Percentiles rank a stretch among this genome's conserved stretches.
These are phyloP conservation scores for Lasioglossum pauxillum DNA, from an alignment of 2,888 invertebrate species.

Conservation along the genomic window DNA sequence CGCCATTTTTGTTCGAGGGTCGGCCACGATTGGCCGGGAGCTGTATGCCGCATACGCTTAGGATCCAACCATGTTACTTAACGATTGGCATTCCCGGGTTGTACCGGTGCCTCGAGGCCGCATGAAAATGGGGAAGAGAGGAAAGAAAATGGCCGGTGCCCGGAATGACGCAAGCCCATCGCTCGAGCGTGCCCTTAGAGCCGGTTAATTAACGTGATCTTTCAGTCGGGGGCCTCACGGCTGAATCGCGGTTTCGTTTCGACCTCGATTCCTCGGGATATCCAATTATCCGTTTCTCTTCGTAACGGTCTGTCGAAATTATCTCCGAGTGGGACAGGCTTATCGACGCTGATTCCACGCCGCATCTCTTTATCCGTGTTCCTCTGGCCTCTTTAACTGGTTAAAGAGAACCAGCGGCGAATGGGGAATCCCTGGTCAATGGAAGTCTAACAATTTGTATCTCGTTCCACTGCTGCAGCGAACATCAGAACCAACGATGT, in stretches of 20 bases:
- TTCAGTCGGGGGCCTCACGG: conserved; percentile 36
- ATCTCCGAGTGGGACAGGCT: conserved; percentile 31
- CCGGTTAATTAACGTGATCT: conserved; percentile 59
- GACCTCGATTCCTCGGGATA: conserved; percentile 63
- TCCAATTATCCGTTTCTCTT: conserved; percentile 66
- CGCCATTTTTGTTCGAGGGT: too few species aligned
- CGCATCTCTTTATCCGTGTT: not conserved
- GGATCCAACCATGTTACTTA: not conserved
- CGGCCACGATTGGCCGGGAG: not conserved
- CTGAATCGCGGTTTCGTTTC: conserved; percentile 48
- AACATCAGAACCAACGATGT: not conserved
- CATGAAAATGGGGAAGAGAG: conserved; percentile 15
- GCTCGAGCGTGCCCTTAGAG: conserved; percentile 32
- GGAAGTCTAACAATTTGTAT: not conserved
- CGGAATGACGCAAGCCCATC: conserved; percentile 26
- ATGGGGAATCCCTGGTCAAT: not conserved
- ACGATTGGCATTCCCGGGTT: not conserved
- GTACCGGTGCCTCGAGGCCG: conserved; percentile 20
- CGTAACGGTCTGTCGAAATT: conserved; percentile 47
- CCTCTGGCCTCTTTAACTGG: conserved; percentile 5
- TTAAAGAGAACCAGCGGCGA: not conserved
- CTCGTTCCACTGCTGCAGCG: not conserved
- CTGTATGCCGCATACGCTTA: not conserved
- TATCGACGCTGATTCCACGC: conserved; percentile 39
- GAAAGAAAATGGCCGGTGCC: conserved; percentile 1